Evolutionary conservation across 2,113 vertebrate genomes (phyloP), one percentile per base, ranked within the genome.

Genomic region (Bos javanicus): DNA sequence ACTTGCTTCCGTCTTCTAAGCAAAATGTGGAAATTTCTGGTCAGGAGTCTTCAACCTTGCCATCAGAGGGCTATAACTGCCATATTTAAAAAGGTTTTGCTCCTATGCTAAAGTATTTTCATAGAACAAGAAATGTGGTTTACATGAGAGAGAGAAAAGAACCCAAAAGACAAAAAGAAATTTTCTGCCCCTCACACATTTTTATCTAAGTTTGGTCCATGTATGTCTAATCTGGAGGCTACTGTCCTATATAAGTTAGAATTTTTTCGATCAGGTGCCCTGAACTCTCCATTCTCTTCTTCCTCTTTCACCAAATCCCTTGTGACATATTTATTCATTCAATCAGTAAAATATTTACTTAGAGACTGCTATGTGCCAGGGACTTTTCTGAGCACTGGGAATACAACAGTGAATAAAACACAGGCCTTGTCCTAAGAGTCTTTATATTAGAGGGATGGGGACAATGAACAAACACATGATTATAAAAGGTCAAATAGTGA

Each of bases 11-110:
- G 60, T 90, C 28, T 85, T 95, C 84, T 96, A 90, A 96, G 93
- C 10, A 96, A 97, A 96, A 95, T 60, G 57, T 81, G 33, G n/a
- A 92, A 87, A 90, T 94, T 36, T 96, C 60, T 96, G 30, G 67
- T 83, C 56, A 97, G 85, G 60, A 93, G 54, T 82, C 36, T 93
- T 97, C 26, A 94, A 48, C 30, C 67, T 95, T 94, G 59, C 16
- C 39, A 86, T 87, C 33, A 95, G 36, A 96, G 56, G 30, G 54
- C 48, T 94, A 28, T 19, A 96, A 78, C 33, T 76, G 10, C 23
- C n/a, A 91, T 74, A 83, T 54, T 80, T 30, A 54, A 81, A 95
- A 95, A 91, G 39, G 87, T 6, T 39, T 91, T 91, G 15, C 6
- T 82, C 36, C 50, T 39, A 60, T 91, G 26, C 36, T 83, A 30